Evolutionary conservation across 53 echinoderm and acorn worm genomes (phyloP).

Genomic region (Paracentrotus lividus): DNA sequence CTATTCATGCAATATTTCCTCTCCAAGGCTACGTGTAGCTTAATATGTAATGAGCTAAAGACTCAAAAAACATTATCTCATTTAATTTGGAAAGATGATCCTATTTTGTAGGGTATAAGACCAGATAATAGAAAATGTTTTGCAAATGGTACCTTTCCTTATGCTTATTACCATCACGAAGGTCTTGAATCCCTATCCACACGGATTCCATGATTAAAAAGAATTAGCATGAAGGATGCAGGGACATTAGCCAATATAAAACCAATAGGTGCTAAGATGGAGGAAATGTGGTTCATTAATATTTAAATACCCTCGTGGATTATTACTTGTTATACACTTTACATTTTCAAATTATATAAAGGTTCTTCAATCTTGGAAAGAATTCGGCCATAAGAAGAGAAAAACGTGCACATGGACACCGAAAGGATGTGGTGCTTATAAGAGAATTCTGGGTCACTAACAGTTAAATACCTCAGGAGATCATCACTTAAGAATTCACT

Average conservation of each 20-base stretch:
- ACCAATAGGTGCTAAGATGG: background rate
- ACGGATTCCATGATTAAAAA: background rate
- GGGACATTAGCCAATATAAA: background rate
- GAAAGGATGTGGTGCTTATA: no score
- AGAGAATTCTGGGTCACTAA: background rate
- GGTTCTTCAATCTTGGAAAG: no score
- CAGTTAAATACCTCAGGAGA: background rate
- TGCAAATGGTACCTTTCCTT: background rate
- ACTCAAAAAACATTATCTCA: background rate
- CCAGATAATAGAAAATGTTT: background rate
- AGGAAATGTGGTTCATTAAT: background rate
- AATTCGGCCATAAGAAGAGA: no score
- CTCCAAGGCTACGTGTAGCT: background rate
- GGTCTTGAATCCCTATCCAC: background rate
- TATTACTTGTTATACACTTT: no score
- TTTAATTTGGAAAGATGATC: background rate
- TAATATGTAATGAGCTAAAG: background rate
- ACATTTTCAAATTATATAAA: no score
- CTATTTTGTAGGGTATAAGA: background rate
- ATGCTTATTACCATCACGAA: background rate
- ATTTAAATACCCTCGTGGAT: no score
- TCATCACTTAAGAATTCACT: background rate
- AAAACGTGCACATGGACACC: no score
- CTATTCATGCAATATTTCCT: background rate
- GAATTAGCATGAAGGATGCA: background rate